phyloP scores from a whole-genome alignment of 2,888 invertebrate species.

The Caenorhabditis uteleia region DNA sequence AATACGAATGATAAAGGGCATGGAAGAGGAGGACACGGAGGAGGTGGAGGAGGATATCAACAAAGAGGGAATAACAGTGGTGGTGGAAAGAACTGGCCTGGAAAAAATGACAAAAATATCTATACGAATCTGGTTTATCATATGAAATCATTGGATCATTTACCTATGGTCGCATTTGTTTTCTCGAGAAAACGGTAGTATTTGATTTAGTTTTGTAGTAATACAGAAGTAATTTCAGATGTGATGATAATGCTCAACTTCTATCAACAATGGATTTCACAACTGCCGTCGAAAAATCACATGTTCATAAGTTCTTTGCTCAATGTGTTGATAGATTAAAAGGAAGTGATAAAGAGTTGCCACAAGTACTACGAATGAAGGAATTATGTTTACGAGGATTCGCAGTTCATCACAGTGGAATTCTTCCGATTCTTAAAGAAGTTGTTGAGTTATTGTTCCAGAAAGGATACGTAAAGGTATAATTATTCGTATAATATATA shows the following conservation, averaged over 20 bases:
- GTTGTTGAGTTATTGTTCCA: slow-evolving; percentile 97
- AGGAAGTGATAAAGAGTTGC: slow-evolving; percentile 84
- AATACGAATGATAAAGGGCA: neutral
- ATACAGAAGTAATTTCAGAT: slow-evolving; percentile 73
- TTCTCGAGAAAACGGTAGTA: slow-evolving; percentile 78
- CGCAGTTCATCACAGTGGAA: slow-evolving; percentile 97
- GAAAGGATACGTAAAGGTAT: slow-evolving; percentile 85
- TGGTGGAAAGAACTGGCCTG: slow-evolving; percentile 66
- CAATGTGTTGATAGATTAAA: slow-evolving; percentile 83
- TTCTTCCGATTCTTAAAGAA: slow-evolving; percentile 96
- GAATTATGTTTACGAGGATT: slow-evolving; percentile 79
- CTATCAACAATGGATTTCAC: slow-evolving; percentile 79
- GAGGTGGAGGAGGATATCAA: slow-evolving; percentile 12
- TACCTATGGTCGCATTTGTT: slow-evolving; percentile 93
- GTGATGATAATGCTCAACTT: slow-evolving; percentile 78
- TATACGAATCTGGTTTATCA: slow-evolving; percentile 85
- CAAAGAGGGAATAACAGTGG: slow-evolving; percentile 6
- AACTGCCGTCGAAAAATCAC: slow-evolving; percentile 80
- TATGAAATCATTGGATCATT: slow-evolving; percentile 81
- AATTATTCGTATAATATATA: neutral
- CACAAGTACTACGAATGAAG: slow-evolving; percentile 81
- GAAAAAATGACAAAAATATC: slow-evolving; percentile 78
- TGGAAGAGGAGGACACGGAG: slow-evolving; percentile 7
- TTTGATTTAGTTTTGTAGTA: neutral
- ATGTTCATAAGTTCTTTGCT: slow-evolving; percentile 85